Percentiles rank a stretch among this genome's conserved stretches.
phyloP scores from a whole-genome alignment of 2,113 vertebrate genomes.

The Tichodroma muraria region DNA sequence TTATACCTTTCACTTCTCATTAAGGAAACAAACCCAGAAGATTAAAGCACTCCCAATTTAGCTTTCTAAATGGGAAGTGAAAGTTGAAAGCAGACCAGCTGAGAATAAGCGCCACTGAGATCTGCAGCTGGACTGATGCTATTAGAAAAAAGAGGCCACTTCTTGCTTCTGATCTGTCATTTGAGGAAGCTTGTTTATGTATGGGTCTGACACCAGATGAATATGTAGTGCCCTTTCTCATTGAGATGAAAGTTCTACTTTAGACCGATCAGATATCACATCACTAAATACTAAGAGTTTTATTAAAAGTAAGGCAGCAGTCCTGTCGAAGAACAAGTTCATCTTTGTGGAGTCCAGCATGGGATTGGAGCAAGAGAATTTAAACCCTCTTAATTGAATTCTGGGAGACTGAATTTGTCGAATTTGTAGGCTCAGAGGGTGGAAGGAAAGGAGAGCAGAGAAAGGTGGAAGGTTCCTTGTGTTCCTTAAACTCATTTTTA shows the following conservation, averaged over 20 bases:
- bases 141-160: slow-evolving; percentile 24
- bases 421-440: neutral
- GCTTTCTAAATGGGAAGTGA: slow-evolving; percentile 51
- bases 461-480: neutral
- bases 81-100: slow-evolving; percentile 64
- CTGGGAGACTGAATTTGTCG: neutral
- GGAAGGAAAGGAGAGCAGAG: neutral
- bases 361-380: neutral
- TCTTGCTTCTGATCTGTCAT: slow-evolving; percentile 49
- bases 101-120: slow-evolving; percentile 50
- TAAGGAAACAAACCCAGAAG: slow-evolving; percentile 40
- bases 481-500: neutral
- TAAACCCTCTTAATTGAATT: neutral
- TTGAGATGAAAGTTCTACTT: slow-evolving; percentile 42
- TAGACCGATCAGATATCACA: neutral
- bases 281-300: slow-evolving; percentile 3
- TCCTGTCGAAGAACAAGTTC: neutral
- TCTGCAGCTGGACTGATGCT: slow-evolving; percentile 47
- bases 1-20: slow-evolving; percentile 61
- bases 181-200: slow-evolving; percentile 43
- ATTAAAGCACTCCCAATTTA: slow-evolving; percentile 52
- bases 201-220: slow-evolving; percentile 36
- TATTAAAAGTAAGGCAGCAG: neutral
- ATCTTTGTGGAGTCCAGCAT: neutral
- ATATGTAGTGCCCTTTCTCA: slow-evolving; percentile 26